phyloP scores from a whole-genome alignment of 1,140 invertebrate genomes.

The Diabrotica undecimpunctata region DNA sequence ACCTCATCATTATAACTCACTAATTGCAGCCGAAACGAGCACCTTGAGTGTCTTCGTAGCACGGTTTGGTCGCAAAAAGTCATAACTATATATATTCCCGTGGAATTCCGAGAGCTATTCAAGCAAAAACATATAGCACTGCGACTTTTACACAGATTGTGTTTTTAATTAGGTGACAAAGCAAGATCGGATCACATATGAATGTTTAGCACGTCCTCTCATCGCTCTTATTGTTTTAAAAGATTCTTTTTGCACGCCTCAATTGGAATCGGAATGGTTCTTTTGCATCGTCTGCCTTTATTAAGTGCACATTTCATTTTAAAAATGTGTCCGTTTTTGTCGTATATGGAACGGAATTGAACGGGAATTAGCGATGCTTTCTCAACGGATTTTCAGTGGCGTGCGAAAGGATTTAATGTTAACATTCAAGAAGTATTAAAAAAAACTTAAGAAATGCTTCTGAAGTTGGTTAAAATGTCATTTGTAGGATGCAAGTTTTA shows the following conservation, averaged over 20 bases:
- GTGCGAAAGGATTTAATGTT: background rate
- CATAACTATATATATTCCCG: slow-evolving; percentile 15
- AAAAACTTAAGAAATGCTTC: too few species aligned
- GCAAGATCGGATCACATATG: slow-evolving; percentile 29
- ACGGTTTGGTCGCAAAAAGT: slow-evolving; percentile 10
- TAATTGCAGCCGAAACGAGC: too few species aligned
- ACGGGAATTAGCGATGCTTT: slow-evolving; percentile 11
- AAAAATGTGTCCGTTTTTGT: slow-evolving; percentile 26
- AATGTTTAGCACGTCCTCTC: slow-evolving; percentile 29
- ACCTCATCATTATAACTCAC: too few species aligned
- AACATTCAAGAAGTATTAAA: background rate
- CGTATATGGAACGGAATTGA: slow-evolving; percentile 18
- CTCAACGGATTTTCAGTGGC: background rate
- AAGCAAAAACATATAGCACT: slow-evolving; percentile 24
- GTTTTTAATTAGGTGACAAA: slow-evolving; percentile 31
- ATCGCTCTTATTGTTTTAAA: slow-evolving; percentile 27
- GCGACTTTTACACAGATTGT: slow-evolving; percentile 27
- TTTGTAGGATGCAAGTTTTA: too few species aligned
- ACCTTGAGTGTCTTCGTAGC: background rate
- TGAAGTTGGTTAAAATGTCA: too few species aligned
- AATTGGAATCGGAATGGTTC: slow-evolving; percentile 17
- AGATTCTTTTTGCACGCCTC: slow-evolving; percentile 21
- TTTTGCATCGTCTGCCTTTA: slow-evolving; percentile 25
- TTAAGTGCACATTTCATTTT: slow-evolving; percentile 28
- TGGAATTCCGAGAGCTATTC: slow-evolving; percentile 7